These are phyloP conservation scores for Drosophila serrata DNA, from an alignment of 1,140 invertebrate genomes.

Conservation along the genomic window DNA sequence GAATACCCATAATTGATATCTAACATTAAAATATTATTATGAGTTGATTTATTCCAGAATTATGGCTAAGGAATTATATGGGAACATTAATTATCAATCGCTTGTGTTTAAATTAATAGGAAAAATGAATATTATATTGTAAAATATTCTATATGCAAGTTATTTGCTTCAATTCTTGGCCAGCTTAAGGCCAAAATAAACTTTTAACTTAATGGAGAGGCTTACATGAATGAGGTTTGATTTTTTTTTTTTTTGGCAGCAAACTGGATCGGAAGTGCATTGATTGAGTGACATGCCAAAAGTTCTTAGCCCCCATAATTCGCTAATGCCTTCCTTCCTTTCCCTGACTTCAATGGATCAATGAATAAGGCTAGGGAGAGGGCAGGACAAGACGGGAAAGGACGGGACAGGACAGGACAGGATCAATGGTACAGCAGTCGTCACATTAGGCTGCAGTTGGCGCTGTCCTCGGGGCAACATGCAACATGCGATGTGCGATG, in stretches of 20 bases:
- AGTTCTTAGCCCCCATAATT: conserved; percentile 14
- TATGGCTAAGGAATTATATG: background rate
- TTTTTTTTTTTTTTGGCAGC: background rate
- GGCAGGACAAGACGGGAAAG: conserved; percentile 26
- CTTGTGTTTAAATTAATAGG: background rate
- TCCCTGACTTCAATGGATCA: conserved; percentile 10
- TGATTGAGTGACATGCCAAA: conserved; percentile 65
- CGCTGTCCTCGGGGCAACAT: conserved; percentile 58
- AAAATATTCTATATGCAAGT: too few relatives aligned
- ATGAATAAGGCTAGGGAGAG: background rate
- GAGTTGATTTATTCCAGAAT: background rate
- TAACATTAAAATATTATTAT: background rate
- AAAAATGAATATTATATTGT: background rate
- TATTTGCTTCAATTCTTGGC: background rate
- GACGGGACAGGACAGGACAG: conserved; percentile 25
- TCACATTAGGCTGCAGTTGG: conserved; percentile 74
- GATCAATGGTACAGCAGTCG: conserved; percentile 71
- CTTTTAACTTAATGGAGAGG: background rate
- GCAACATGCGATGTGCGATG: conserved; percentile 54
- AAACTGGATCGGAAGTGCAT: conserved; percentile 56
- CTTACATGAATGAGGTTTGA: background rate
- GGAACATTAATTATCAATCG: background rate
- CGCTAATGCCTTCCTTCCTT: conserved; percentile 28
- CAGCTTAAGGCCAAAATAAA: background rate
- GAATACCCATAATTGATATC: background rate